Evolutionary conservation across 2,888 invertebrate species (phyloP).

Genomic region (Limnephilus marmoratus): DNA sequence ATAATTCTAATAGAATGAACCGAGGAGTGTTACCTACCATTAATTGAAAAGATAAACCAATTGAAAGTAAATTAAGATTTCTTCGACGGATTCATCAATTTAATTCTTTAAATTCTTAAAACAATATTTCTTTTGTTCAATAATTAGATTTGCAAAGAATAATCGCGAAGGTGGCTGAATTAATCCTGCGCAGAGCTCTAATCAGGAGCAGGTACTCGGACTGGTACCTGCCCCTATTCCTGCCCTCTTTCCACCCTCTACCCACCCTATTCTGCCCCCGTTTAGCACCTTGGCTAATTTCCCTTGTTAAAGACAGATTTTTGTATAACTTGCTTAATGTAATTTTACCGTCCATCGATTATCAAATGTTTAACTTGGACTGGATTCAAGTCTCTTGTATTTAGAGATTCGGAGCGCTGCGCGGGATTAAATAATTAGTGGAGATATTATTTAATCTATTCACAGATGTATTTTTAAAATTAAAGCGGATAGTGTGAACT

Average conservation of each 20-base stretch:
- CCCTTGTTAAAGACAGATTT: conserved; percentile 64
- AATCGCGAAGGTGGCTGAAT: conserved; percentile 18
- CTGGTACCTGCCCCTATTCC: conserved; percentile 1
- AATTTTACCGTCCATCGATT: conserved; percentile 65
- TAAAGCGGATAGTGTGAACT: background rate
- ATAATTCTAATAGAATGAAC: background rate
- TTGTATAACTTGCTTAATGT: conserved; percentile 65
- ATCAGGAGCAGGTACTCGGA: conserved; percentile 19
- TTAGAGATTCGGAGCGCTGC: conserved; percentile 17
- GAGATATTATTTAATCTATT: background rate
- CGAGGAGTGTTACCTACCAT: background rate
- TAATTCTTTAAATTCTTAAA: background rate
- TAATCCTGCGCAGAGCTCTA: conserved; percentile 38
- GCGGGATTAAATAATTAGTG: conserved; percentile 11
- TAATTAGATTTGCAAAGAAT: conserved; percentile 39
- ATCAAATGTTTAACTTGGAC: conserved; percentile 64
- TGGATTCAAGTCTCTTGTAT: conserved; percentile 27
- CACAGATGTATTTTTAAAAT: background rate
- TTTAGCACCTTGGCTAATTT: conserved; percentile 60
- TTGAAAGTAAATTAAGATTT: background rate
- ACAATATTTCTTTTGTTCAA: conserved; percentile 21
- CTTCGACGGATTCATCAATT: background rate
- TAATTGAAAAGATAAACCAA: background rate
- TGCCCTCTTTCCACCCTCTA: background rate
- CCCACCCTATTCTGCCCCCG: background rate